phyloP scores from a whole-genome alignment of 2,797 vertebrate species.

The Chelmon rostratus region DNA sequence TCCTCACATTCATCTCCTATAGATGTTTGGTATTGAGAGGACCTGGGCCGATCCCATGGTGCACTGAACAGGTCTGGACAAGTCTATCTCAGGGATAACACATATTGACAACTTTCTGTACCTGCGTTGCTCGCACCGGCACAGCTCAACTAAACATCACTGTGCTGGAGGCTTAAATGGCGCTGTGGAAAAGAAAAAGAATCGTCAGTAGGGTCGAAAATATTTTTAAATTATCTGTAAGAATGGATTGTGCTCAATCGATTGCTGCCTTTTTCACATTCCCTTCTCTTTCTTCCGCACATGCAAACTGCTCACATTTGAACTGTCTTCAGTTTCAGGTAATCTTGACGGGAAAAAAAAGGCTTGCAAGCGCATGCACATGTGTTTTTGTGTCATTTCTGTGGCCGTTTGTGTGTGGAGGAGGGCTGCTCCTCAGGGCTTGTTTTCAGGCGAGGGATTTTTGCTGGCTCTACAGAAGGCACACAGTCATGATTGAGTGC shows the following conservation, averaged over 20 bases:
- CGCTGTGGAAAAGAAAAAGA: background rate
- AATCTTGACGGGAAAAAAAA: background rate
- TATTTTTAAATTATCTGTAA: background rate
- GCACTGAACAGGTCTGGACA: background rate
- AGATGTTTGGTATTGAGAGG: background rate
- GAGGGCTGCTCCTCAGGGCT: conserved; percentile 18
- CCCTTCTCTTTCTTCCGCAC: background rate
- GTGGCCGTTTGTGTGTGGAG: conserved; percentile 29
- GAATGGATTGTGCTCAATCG: background rate
- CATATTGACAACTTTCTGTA: background rate
- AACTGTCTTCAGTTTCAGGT: background rate
- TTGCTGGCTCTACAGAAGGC: conserved; percentile 73
- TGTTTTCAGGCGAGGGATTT: conserved; percentile 55
- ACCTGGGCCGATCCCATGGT: background rate
- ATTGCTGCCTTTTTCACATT: background rate
- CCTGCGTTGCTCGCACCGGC: background rate
- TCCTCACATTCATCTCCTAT: background rate
- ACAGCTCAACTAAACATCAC: background rate
- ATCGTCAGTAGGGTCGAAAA: background rate
- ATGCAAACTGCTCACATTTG: background rate
- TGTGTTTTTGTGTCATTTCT: conserved; percentile 12
- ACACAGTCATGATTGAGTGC: conserved; percentile 77
- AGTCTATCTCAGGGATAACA: background rate
- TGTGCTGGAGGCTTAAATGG: background rate
- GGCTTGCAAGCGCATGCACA: conserved; percentile 4